These are phyloP conservation scores for Psittacara wagleri DNA, from an alignment of 2,113 vertebrate species.

Conservation along the genomic window DNA sequence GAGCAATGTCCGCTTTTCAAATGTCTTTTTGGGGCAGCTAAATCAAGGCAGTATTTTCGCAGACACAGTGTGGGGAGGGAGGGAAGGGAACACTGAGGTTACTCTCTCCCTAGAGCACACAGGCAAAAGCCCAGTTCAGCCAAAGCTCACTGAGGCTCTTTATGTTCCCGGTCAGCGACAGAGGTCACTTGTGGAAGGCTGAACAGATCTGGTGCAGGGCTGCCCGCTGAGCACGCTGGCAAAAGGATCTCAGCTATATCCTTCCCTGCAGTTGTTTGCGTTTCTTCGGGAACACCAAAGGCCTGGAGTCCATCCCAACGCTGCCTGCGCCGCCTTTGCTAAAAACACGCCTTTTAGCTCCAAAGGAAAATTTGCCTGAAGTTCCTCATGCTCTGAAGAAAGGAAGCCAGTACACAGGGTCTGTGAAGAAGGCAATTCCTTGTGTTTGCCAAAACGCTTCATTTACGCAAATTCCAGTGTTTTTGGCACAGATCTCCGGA, in stretches of 20 bases:
- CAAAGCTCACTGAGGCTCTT: constrained; percentile 64
- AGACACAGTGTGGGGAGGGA: not conserved
- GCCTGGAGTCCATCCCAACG: constrained; percentile 8
- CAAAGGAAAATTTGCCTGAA: not conserved
- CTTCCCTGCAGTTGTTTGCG: not conserved
- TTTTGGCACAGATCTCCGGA: not conserved
- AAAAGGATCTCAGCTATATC: constrained; percentile 17
- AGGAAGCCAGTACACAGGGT: not conserved
- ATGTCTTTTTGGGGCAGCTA: constrained; percentile 50
- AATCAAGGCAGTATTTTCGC: constrained; percentile 41
- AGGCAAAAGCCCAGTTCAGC: constrained; percentile 53
- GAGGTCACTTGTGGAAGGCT: constrained; percentile 58
- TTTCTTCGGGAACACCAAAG: constrained; percentile 26
- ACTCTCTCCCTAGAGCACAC: constrained; percentile 38
- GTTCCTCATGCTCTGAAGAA: not conserved
- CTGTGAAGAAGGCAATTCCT: not conserved
- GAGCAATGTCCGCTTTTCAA: constrained; percentile 51
- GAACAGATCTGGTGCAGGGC: constrained; percentile 24
- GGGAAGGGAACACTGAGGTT: constrained; percentile 41
- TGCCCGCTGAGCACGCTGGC: constrained; percentile 19
- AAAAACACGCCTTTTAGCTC: constrained; percentile 4
- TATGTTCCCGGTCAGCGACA: constrained; percentile 31
- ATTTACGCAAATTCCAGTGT: not conserved
- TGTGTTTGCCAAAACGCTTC: not conserved
- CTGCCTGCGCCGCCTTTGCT: not conserved